Base-by-base conservation (phyloP, 1,140 invertebrate genomes). In the Caerostris darwini region DNA sequence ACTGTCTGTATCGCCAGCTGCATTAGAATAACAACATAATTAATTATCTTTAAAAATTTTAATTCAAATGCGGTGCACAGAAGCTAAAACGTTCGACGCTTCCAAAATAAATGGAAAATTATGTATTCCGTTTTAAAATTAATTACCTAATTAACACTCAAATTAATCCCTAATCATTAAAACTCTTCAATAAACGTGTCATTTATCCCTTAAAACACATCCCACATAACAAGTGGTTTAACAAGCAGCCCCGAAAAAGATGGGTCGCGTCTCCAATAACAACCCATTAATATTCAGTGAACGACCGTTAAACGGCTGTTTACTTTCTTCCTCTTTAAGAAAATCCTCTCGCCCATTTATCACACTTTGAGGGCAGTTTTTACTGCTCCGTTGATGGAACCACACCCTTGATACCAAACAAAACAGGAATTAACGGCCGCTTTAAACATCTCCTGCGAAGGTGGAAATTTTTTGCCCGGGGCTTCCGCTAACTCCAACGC, bases 361-460 rank as follows among this genome's bases (percentile, higher is more conserved):
- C 64, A 67, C 19, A 53, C 64, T 54, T 61, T 17, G 17, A 56
- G 64, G 34, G 34, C 69, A 54, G 59, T 89, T 89, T 89, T 89
- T 69, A 53, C 61, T 34, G 34, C 56, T 19, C 50, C 56, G 87
- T 69, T 89, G 87, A 89, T 64, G 56, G 53, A 54, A 53, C 87
- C 87, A 89, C 87, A 89, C 87, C 87, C 87, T 34, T 69, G 53
- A 56, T 59, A 59, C 17, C 19, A 50, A 89, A 89, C 61, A 89
- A 69, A 89, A 69, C 54, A 54, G 58, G 14, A 67, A 89, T 89
- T 89, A 89, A 89, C 87, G 87, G 87, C 50, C 69, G 50, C 34
- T 89, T 89, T 89, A 89, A 89, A 69, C 54, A 89, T 71, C 56
- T 89, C 64, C 87, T 64, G 7, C 34, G 58, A 7, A 59, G 58